Base-by-base conservation (phyloP, 53 echinoderm and acorn worm species). In the Apostichopus leukothele region DNA sequence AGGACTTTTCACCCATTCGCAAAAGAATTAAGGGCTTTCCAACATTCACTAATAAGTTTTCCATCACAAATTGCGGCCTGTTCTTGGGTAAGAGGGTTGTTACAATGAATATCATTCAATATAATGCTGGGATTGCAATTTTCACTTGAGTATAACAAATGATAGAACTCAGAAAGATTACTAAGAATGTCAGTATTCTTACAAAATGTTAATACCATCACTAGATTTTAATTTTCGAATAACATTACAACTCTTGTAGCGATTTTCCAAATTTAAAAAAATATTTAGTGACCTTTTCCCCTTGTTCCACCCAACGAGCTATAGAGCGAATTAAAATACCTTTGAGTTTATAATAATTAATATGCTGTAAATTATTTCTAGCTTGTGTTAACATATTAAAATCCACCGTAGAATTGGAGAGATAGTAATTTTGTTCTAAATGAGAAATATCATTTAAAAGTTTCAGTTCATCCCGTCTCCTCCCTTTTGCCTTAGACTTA, bases 291-390 rank as follows among this genome's bases (percentile, higher is more conserved):
- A 26, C 6, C 26, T 50, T 53, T 78, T 79, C 89, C 3, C 89
- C 89, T 21, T 89, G 25, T 10, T 89, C 89, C 7, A 61, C 76
- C 89, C 89, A 89, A 26, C 77, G 77, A 7, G 89, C 87, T 23
- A 52, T 73, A 20, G 87, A 87, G 53, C 87, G 53, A 16, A 87
- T 68, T 9, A 74, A 75, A 12, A 88, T 74, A 12, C 76, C 78
- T 53, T 52, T 3, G 16, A 77, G 9, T 13, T 59, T 75, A 53
- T 59, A 61, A 25, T 89, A 39, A 57, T 78, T 3, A 76, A 89
- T 21, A 23, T 78, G 39, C 74, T 77, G 77, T 88, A 88, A 50
- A 21, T 76, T 25, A 55, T 75, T 54, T 57, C 88, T 74, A 19
- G 75, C 60, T 19, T 23, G 53, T 71, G 9, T 67, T 16, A 88